Percentiles rank a stretch among this genome's conserved stretches.
phyloP scores from a whole-genome alignment of 1,140 invertebrate genomes.

The Pemphigus obesinymphae region DNA sequence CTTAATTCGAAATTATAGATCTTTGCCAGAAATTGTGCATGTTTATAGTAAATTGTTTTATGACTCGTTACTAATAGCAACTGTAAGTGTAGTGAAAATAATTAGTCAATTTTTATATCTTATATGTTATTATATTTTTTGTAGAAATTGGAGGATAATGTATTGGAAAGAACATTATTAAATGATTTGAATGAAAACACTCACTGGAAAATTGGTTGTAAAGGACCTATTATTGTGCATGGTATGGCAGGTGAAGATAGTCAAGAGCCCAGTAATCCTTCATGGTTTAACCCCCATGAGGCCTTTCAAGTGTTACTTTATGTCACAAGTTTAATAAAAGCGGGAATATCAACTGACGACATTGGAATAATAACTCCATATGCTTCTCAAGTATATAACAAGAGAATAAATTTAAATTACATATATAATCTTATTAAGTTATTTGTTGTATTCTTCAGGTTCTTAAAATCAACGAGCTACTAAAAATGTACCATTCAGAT shows the following conservation, averaged over 20 bases:
- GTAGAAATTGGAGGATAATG: conserved; percentile 2
- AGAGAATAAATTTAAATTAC: not conserved
- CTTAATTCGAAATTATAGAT: conserved; percentile 71
- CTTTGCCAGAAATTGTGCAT: conserved; percentile 68
- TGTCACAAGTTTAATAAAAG: conserved; percentile 60
- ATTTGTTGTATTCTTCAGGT: conserved; percentile 56
- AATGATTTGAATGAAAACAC: conserved; percentile 16
- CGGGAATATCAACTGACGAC: conserved; percentile 61
- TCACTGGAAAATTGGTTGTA: conserved; percentile 13
- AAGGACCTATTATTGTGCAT: conserved; percentile 64
- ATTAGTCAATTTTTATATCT: not conserved
- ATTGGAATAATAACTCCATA: conserved; percentile 94
- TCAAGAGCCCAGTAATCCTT: conserved; percentile 70
- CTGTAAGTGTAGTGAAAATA: conserved; percentile 50
- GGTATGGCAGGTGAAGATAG: conserved; percentile 72
- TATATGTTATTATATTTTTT: not conserved
- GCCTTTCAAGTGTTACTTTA: conserved; percentile 65
- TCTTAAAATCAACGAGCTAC: conserved; percentile 63
- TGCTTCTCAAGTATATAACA: conserved; percentile 69
- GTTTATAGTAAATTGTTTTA: conserved; percentile 81
- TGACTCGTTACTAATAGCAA: conserved; percentile 61
- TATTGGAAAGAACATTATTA: not conserved
- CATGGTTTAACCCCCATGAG: conserved; percentile 87
- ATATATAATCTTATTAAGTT: not conserved
- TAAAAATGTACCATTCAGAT: conserved; percentile 60